These are phyloP conservation scores for Leptinotarsa texana DNA, from an alignment of 1,140 invertebrate species.

Conservation along the genomic window DNA sequence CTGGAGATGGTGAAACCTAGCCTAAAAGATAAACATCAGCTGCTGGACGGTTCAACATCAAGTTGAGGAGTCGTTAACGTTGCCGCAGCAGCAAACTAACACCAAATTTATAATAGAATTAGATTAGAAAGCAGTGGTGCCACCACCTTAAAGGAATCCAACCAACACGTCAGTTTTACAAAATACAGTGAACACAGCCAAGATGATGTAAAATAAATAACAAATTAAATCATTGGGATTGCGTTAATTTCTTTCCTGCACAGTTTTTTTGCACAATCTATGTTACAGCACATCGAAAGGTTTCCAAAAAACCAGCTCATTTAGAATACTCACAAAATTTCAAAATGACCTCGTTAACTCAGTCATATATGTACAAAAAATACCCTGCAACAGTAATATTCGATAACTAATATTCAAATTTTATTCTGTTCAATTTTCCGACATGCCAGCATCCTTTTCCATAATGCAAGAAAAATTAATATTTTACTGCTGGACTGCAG, in stretches of 20 bases:
- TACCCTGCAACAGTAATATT: constrained; percentile 3
- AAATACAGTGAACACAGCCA: neutral
- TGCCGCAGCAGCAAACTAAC: constrained; percentile 21
- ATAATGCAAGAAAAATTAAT: constrained; percentile 17
- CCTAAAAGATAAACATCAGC: constrained; percentile 22
- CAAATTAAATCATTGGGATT: constrained; percentile 2
- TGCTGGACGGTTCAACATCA: constrained; percentile 20
- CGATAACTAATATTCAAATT: constrained; percentile 7
- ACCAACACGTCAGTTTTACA: neutral
- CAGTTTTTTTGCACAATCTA: neutral
- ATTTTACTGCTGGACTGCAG: constrained; percentile 54
- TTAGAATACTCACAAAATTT: neutral
- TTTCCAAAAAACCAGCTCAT: neutral
- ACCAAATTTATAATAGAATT: constrained; percentile 14
- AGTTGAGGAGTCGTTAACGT: constrained; percentile 5
- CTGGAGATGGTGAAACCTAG: constrained; percentile 11
- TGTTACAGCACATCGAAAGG: neutral
- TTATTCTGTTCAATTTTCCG: constrained; percentile 5
- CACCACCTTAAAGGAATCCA: constrained; percentile 9
- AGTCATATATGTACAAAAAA: constrained; percentile 1
- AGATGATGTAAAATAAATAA: neutral
- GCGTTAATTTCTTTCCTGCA: neutral
- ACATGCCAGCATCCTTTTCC: neutral
- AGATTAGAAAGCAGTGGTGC: constrained; percentile 11
- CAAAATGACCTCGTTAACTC: neutral